Base-by-base conservation (phyloP, 2,888 invertebrate genomes). In the Luperina nickerlii region DNA sequence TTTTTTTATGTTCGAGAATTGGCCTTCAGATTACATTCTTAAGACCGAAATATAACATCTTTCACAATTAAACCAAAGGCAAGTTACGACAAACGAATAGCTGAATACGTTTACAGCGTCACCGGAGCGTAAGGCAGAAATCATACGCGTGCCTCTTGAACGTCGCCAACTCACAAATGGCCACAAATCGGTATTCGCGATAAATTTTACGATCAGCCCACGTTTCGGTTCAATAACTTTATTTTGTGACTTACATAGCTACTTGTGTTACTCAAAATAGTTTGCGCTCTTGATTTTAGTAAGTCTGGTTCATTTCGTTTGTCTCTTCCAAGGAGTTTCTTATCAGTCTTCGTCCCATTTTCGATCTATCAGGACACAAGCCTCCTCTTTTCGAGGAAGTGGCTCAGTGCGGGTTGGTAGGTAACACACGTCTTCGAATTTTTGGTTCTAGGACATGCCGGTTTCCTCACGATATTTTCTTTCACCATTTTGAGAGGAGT, bases 161-260 rank as follows among this genome's bases (percentile, higher is more conserved):
- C 74, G 67, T 66, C 78, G 70, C 79, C 66, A 81, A 79, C 76
- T 63, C 71, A 67, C 73, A 72, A 82, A 86, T 80, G 77, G 57
- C 57, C 60, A 73, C 80, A 88, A 80, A 74, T 81, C 89, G 67
- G 32, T 68, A 75, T 84, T 80, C 20, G 77, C 89, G 76, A 86
- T 84, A 88, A 82, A 81, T 67, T 88, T 88, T 77, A 88, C 88
- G 89, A 88, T 38, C 65, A 65, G 51, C 79, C 66, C 60, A 51
- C 38, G 81, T 75, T 85, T 72, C 18, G 63, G 71, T 87, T 67
- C 38, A 83, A 71, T 74, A 54, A 66, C 74, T 89, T 78, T 78
- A 79, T 88, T 87, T 88, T 80, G 65, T 71, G 73, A 48, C n/a
- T 51, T 65, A 75, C 72, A 24, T 38, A 78, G 13, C 66, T 74